These are phyloP conservation scores for Limosa lapponica DNA, from an alignment of 2,797 vertebrate genomes.

Conservation along the genomic window DNA sequence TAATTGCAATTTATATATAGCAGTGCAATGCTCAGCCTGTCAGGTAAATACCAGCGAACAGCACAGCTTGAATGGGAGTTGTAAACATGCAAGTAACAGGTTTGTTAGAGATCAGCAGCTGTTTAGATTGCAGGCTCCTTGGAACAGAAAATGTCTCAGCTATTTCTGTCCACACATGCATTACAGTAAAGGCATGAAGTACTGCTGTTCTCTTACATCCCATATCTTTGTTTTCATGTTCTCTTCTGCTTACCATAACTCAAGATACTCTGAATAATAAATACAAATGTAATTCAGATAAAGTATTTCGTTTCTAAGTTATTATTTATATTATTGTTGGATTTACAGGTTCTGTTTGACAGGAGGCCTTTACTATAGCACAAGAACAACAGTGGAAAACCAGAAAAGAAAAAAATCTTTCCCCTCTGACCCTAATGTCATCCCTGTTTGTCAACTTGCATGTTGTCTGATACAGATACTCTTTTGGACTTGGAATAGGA, in stretches of 20 bases:
- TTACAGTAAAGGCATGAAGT: neutral
- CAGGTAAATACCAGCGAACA: neutral
- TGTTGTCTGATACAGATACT: neutral
- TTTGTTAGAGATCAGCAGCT: slow-evolving; percentile 1
- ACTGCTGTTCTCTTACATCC: neutral
- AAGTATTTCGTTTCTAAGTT: neutral
- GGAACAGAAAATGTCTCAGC: neutral
- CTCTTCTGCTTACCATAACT: neutral
- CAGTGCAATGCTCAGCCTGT: neutral
- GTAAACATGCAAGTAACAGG: neutral
- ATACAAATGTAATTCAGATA: neutral
- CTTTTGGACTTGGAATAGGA: neutral
- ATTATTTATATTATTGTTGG: neutral
- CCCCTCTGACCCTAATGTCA: neutral
- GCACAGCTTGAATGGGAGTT: neutral
- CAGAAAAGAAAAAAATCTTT: neutral
- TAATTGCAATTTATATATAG: neutral
- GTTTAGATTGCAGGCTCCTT: neutral
- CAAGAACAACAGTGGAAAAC: neutral
- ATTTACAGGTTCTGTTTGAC: neutral
- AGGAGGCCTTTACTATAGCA: neutral
- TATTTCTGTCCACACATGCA: neutral
- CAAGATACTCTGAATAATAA: neutral
- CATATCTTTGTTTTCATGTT: neutral
- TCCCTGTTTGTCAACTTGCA: neutral